Percentiles rank a stretch among this genome's conserved stretches.
These are phyloP conservation scores for Lepidiolamprologus cunningtoni DNA, from an alignment of 2,113 vertebrate genomes.

Conservation along the genomic window DNA sequence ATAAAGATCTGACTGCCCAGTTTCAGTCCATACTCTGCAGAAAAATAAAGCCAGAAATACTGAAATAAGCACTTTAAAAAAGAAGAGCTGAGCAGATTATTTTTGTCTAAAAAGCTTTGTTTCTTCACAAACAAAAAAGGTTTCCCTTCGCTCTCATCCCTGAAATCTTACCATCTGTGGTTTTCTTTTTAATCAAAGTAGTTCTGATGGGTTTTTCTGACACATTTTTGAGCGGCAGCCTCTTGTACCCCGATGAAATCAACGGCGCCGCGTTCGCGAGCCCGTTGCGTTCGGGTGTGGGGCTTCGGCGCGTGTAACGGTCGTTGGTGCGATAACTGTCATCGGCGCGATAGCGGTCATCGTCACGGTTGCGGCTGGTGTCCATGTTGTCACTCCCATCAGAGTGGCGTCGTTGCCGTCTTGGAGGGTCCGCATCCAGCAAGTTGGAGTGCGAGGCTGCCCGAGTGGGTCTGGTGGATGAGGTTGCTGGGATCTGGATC, in stretches of 20 bases:
- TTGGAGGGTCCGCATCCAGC: constrained; percentile 44
- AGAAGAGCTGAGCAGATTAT: fast-evolving
- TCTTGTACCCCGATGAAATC: constrained; percentile 85
- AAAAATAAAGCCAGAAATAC: neutral
- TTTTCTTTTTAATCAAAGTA: constrained; percentile 76
- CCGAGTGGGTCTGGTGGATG: constrained; percentile 36
- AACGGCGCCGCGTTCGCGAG: constrained; percentile 65
- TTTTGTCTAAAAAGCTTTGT: neutral
- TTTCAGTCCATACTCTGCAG: constrained; percentile 92
- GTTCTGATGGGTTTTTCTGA: constrained; percentile 75
- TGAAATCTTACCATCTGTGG: constrained; percentile 77
- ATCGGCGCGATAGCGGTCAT: neutral
- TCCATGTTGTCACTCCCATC: constrained; percentile 78
- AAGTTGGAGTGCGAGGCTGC: constrained; percentile 54
- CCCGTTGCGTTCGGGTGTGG: constrained; percentile 59
- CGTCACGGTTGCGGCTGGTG: neutral
- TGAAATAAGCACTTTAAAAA: neutral
- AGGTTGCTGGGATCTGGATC: constrained; percentile 73
- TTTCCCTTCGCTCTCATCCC: neutral
- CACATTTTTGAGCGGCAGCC: constrained; percentile 65
- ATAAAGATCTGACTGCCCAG: constrained; percentile 97
- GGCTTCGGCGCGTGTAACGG: constrained; percentile 49
- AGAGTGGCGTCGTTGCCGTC: constrained; percentile 58
- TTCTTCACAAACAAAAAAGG: neutral
- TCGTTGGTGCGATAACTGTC: neutral